Evolutionary conservation across 2,113 vertebrate genomes (phyloP), one percentile per base, ranked within the genome.

Genomic region (Ageneiosus marmoratus): DNA sequence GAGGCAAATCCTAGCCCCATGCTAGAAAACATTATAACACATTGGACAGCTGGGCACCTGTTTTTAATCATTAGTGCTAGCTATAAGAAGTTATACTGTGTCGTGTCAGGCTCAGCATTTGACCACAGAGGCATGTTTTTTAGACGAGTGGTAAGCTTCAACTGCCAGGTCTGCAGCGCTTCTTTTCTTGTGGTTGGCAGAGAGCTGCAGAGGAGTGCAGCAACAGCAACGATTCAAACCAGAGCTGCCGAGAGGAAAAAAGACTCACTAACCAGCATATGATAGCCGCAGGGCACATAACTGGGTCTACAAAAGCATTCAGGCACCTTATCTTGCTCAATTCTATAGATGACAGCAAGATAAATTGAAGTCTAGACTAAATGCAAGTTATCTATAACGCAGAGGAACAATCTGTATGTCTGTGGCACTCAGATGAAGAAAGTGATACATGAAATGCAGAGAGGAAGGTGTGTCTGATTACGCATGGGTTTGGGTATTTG

Each of bases 301-400:
- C 29, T 77, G 50, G 34, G 32, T 73, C 22, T 58, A 60, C 79
- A 60, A 55, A 50, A 73, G 29, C 44, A 73, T 27, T 48, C 27
- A 32, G 81, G 73, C 44, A 69, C 80, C 56, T 32, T 20, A 82
- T 72, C 48, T 60, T 51, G 29, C 46, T 73, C 58, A n/a, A 41
- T 5, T 24, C 29, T 84, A 34, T 9, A 85, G 87, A 86, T 86
- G 63, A 58, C 73, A 75, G 65, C n/a, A 8, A 60, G 88, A 89
- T 88, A 89, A 76, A 77, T 41, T 82, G 60, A n/a, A 83, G 84
- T 86, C 86, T 87, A 84, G 79, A 85, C 81, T 86, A 76, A 65
- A 79, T 69, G 67, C 63, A 86, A 62, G 86, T 89, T 91, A 89
- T 90, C 83, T 76, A 67, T 72, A 78, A 86, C 85, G 82, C 80